A percentile compares a stretch with the other conserved stretches of the same genome.
Evolutionary conservation across 2,113 vertebrate genomes (phyloP).

Genomic region (Chaenocephalus aceratus): DNA sequence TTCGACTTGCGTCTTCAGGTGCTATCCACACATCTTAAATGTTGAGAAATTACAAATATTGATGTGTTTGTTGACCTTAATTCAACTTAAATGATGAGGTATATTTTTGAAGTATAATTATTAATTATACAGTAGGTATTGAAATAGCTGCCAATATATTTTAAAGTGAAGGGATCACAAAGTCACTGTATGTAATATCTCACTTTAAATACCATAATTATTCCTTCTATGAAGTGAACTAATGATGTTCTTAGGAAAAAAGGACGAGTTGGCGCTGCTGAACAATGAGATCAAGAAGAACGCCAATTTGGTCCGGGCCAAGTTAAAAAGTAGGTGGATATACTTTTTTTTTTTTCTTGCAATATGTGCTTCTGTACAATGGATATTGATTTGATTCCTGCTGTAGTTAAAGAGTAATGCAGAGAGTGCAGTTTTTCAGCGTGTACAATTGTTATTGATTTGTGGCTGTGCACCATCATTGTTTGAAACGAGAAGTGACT

Average conservation of each 20-base stretch:
- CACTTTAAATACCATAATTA: background rate
- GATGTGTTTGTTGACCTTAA: background rate
- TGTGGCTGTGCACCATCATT: background rate
- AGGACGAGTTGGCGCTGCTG: conserved; percentile 89
- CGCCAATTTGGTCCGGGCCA: conserved; percentile 84
- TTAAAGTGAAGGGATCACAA: background rate
- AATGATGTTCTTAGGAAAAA: conserved; percentile 81
- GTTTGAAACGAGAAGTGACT: conserved; percentile 7
- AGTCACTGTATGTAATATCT: background rate
- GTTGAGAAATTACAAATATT: too few relatives aligned
- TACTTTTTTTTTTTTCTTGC: background rate
- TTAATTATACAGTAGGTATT: background rate
- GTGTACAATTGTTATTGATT: background rate
- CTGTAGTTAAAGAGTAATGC: background rate
- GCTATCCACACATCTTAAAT: too few relatives aligned
- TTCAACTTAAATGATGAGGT: background rate
- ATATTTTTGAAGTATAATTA: background rate
- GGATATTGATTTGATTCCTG: background rate
- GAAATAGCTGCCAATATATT: background rate
- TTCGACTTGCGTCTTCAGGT: background rate
- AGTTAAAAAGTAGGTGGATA: conserved; percentile 83
- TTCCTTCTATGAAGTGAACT: background rate
- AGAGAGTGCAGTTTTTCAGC: background rate
- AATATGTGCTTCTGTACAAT: background rate
- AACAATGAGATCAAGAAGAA: conserved; percentile 90